Conservation (phyloP, 2,113 vertebrate species). For the Rhinopomastus cyanomelas region DNA sequence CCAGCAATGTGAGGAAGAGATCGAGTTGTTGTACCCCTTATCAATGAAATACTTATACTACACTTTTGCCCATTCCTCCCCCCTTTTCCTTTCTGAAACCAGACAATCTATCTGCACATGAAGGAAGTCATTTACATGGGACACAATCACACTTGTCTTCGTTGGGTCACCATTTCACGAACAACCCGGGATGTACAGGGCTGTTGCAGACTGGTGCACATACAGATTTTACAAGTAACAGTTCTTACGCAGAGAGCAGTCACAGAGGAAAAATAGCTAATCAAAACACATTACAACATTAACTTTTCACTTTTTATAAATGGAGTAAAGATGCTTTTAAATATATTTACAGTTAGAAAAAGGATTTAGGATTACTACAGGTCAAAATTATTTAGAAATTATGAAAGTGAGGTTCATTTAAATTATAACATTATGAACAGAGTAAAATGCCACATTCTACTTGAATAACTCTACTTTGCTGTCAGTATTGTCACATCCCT, state of each 20-base stretch:
- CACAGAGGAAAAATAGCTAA: slow-evolving; percentile 61
- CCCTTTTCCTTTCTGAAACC: slow-evolving; percentile 18
- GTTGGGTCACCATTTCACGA: slow-evolving; percentile 4
- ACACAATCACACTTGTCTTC: slow-evolving; percentile 27
- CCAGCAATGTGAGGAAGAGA: slow-evolving; percentile 4
- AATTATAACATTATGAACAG: slow-evolving; percentile 29
- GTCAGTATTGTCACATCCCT: slow-evolving; percentile 12
- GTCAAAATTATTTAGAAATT: slow-evolving; percentile 33
- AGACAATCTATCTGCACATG: slow-evolving; percentile 27
- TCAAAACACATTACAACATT: slow-evolving; percentile 64
- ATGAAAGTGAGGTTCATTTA: slow-evolving; percentile 32
- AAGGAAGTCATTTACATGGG: slow-evolving; percentile 55
- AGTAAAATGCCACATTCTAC: background rate
- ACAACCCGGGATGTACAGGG: slow-evolving; percentile 5
- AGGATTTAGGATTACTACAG: slow-evolving; percentile 18
- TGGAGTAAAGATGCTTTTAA: slow-evolving; percentile 58
- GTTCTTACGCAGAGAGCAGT: slow-evolving; percentile 37
- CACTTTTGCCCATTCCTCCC: background rate
- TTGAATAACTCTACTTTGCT: slow-evolving; percentile 19
- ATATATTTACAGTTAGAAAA: slow-evolving; percentile 65
- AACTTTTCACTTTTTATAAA: slow-evolving; percentile 61
- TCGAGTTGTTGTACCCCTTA: background rate
- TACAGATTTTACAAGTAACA: slow-evolving; percentile 51
- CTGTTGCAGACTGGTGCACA: slow-evolving; percentile 39
- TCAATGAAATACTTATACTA: slow-evolving; percentile 26